Conservation (phyloP, 2,888 invertebrate genomes). For the Watsonalla binaria region DNA sequence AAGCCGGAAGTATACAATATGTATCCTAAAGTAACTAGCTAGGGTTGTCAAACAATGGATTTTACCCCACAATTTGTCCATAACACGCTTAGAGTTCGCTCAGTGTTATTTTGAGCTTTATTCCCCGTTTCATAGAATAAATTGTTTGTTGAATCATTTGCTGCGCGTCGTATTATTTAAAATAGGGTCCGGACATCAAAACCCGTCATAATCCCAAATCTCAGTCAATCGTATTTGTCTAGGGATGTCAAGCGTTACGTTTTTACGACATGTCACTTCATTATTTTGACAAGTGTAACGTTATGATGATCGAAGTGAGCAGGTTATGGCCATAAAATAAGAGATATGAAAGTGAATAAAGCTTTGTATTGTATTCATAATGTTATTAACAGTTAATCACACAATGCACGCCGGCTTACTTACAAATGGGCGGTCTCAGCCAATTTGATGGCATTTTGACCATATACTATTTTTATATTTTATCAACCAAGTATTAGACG, state of each 20-base stretch:
- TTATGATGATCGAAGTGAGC: constrained; percentile 25
- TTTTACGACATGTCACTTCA: constrained; percentile 53
- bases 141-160: constrained; percentile 3
- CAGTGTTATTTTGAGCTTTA: constrained; percentile 26
- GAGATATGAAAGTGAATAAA: constrained; percentile 13
- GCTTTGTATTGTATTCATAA: neutral
- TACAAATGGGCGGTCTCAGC: too few relatives aligned
- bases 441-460: too few relatives aligned
- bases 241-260: constrained; percentile 49
- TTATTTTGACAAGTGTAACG: constrained; percentile 59
- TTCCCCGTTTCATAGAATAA: constrained; percentile 17
- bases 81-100: constrained; percentile 11
- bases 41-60: constrained; percentile 48
- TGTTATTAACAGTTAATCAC: neutral
- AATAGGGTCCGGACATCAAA: constrained; percentile 31
- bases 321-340: constrained; percentile 12
- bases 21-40: constrained; percentile 29
- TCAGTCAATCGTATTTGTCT: constrained; percentile 44
- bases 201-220: constrained; percentile 50
- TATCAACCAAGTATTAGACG: too few relatives aligned
- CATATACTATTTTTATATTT: too few relatives aligned
- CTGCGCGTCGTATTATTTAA: constrained; percentile 7
- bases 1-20: constrained; percentile 53
- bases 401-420: too few relatives aligned
- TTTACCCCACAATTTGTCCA: constrained; percentile 39